Evolutionary conservation across 2,797 vertebrate species (phyloP), one percentile per base, ranked within the genome.

Genomic region (Eulemur albifrons): DNA sequence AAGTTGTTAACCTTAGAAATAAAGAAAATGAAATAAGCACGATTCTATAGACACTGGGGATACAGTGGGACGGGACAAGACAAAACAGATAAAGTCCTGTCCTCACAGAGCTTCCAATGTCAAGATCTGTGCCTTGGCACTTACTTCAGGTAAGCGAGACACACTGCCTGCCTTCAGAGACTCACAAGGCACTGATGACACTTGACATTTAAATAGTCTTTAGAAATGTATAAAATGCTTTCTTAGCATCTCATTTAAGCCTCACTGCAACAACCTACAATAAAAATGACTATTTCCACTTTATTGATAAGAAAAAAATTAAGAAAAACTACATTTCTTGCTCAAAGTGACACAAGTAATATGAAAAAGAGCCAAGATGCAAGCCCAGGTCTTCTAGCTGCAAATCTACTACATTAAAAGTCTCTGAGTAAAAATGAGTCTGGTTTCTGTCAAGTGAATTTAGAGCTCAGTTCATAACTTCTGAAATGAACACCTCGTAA

Each of bases 301-400:
- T 81, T 79, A 59, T 15, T 90, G 77, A 57, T 70, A 48, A 93
- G 38, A 93, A 94, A 86, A 40, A 69, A 40, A 87, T 69, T 12
- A 73, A 52, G 88, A 70, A 69, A 69, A 91, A 50, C 17, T 27
- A 14, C 43, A 73, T 50, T 38, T 77, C 67, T 70, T 69, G 20
- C 57, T 40, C 50, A 52, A 30, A 14, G 50, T 57, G 38, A 79
- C 50, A 90, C 32, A 79, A 63, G 77, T 21, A 73, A 38, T 12
- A 67, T 77, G 50, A 81, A 32, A n/a, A 80, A 27, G 35, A 48
- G 57, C 18, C 57, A 61, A 67, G 73, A 43, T 67, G 38, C 20
- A 85, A 95, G n/a, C 45, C 90, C 32, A 91, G 43, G 67, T 67
- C n/a, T 50, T 91, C 93, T 67, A 52, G 61, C n/a, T 93, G 79